Evolutionary conservation across 2,113 vertebrate species (phyloP), one percentile per base, ranked within the genome.

Genomic region (Chloebia gouldiae): DNA sequence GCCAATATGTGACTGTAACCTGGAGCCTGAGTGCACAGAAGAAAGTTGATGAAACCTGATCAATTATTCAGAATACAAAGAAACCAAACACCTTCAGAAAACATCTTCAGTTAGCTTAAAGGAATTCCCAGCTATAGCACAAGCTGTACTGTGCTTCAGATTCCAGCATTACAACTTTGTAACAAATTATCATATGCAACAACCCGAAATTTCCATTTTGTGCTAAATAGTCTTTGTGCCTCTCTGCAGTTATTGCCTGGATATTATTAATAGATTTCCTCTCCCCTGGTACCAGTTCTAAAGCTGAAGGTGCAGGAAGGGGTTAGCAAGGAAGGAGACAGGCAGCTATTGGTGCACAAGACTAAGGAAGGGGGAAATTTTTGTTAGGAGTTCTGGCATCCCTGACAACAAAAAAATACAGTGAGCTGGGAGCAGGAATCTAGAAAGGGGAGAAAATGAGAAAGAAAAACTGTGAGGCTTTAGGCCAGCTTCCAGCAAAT

Each of bases 21-120:
- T 59, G 35, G 56, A 61, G 65, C 57, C 24, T 21, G 57, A 75
- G 72, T 9, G n/a, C 78, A 88, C 70, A 69, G 49, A 53, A 61
- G 64, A 44, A 59, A 44, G 60, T 15, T 3, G 9, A 35, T 77
- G 70, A 92, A 93, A 80, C 42, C 33, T 57, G 42, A 65, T 97
- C 84, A 94, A 97, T 97, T 93, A 96, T 96, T 91, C 66, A 97
- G 59, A 92, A 85, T 30, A 42, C 44, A 82, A 82, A 51, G 96
- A 93, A 96, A 97, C 78, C 33, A 51, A 94, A 95, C 33, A 90
- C 94, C 56, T 90, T 65, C 19, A 85, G 65, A 88, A 95, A 93
- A 95, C 63, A 59, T 51, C 54, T 82, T 72, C 81, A 80, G n/a
- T 85, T 82, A 39, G 24, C 81, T 87, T 51, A 77, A 82, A 90